Base-by-base conservation (phyloP, 1,140 invertebrate genomes). In the Nasonia vitripennis region DNA sequence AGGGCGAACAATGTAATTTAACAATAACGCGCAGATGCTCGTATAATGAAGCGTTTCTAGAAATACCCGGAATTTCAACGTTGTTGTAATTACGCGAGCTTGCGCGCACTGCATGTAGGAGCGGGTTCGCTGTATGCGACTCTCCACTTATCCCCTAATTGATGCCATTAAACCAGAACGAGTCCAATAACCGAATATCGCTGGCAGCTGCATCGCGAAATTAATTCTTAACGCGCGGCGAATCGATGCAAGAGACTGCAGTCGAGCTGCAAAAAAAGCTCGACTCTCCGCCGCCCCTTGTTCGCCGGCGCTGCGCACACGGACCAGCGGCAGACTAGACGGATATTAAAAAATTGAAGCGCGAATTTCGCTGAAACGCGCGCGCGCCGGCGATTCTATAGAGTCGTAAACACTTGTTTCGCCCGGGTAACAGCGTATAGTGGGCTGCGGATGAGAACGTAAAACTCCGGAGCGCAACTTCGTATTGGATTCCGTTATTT, bases 351-450 rank as follows among this genome's bases (percentile, higher is more conserved):
- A 48, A 78, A 78, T 78, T 41, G 34, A 78, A 45, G 75, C 70
- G 17, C 20, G 27, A 31, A 73, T 55, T 75, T n/a, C 37, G 31
- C 37, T 41, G 37, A 9, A 75, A 78, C 77, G 11, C 77, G 23
- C 14, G 4, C 41, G 70, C 70, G 34, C 34, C 34, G 31, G 27
- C 27, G 73, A 45, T 75, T 75, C 74, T 11, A 17, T 10, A 5
- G 37, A 78, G 20, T 62, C 45, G 48, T 78, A 78, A 78, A 78
- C 77, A 78, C 77, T 78, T 34, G 48, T 78, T 78, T 51, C 45
- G 41, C 77, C n/a, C 4, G 37, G 31, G 23, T 71, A 31, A 71
- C 31, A 3, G 20, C 55, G n/a, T 62, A 62, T n/a, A 62, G 55
- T 62, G 55, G 6, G 55, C 14, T 5, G 55, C 1, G 55, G 55